These are phyloP conservation scores for Vireo griseus DNA, from an alignment of 2,797 vertebrate species.

Conservation along the genomic window DNA sequence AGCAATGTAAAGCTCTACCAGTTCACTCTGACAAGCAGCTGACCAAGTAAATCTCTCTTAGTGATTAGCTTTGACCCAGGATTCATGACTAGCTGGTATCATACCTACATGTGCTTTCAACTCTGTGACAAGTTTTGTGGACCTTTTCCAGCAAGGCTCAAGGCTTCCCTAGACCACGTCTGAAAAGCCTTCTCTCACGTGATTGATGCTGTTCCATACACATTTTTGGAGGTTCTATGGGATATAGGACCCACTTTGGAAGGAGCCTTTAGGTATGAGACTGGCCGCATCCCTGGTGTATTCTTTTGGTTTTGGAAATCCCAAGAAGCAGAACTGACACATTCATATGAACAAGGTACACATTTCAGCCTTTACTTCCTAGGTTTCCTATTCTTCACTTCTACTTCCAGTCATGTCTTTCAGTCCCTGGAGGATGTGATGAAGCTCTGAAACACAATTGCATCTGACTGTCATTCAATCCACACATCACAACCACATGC, in stretches of 20 bases:
- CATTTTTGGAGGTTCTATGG: neutral
- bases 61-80: neutral
- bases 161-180: neutral
- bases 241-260: neutral
- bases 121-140: neutral
- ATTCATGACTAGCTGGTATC: rapidly evolving
- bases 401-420: neutral
- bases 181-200: neutral
- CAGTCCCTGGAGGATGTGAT: neutral
- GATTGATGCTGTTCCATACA: neutral
- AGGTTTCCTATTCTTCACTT: neutral
- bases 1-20: neutral
- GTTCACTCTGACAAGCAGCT: neutral
- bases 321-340: neutral
- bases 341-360: neutral
- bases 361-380: neutral
- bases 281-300: neutral
- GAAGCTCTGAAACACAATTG: neutral
- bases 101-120: neutral
- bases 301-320: neutral
- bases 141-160: neutral
- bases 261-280: neutral
- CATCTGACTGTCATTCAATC: neutral
- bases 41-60: neutral
- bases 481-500: neutral